Evolutionary conservation across 53 echinoderm and acorn worm species (phyloP), one percentile per base, ranked within the genome.

Genomic region (Echinometra lucunter): DNA sequence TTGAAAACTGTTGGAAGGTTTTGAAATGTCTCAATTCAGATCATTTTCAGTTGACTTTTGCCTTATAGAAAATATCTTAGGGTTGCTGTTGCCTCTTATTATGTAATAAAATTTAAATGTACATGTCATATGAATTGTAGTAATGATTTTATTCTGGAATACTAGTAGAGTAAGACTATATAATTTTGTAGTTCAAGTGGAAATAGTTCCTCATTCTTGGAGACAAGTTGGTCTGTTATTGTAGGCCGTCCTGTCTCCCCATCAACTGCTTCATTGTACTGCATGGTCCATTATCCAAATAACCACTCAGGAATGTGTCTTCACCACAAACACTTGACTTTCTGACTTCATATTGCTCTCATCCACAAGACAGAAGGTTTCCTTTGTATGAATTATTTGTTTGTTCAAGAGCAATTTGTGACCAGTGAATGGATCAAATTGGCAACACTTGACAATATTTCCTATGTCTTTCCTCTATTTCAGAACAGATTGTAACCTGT

Each of bases 251-350:
- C 85, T 21, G 28, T 85, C 85, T 85, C 45, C 49, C 28, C 1
- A 57, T 89, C 89, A 89, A 89, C 57, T 38, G 89, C 89, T 89
- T 89, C 89, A 89, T 89, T 89, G 89, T 89, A 30, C 21, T 57
- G 38, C 18, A 60, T 34, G 60, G 57, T 58, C 38, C 89, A 58
- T 60, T 89, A 89, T 89, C 60, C 57, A 89, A 89, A 89, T 89
- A 89, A 89, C 89, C 89, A 89, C 89, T 89, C 38, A 53, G 85
- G 85, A 85, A 85, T 85, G 85, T 53, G 85, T 1, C 47, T 53
- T 49, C 49, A 27, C 49, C 49, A 53, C 28, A 49, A n/a, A 85
- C 49, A 85, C 85, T 81, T 81, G 81, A 81, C 81, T 81, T 81
- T 21, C 81, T 44, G 81, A 42, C 81, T 85, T 45, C 49, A 85